phyloP scores from a whole-genome alignment of 2,888 invertebrate genomes.

The Rotaria sp. region DNA sequence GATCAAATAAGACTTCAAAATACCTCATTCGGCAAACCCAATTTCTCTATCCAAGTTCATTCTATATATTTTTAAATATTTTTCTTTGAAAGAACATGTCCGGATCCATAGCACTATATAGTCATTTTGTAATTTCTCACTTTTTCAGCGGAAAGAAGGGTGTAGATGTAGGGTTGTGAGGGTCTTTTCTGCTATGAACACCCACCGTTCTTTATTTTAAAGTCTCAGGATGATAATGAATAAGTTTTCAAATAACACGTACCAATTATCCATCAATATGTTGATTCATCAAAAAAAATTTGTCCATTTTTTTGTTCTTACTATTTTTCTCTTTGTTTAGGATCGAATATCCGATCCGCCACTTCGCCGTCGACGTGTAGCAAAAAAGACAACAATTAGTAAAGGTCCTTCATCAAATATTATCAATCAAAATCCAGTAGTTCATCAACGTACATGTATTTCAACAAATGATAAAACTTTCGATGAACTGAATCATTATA shows the following conservation, averaged over 20 bases:
- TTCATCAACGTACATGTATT: neutral
- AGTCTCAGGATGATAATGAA: neutral
- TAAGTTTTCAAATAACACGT: neutral
- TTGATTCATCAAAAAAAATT: neutral
- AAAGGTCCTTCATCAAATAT: neutral
- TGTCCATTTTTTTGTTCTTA: neutral
- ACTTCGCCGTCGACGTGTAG: neutral
- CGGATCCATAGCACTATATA: no score
- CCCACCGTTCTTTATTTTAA: no score
- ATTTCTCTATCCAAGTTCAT: no score
- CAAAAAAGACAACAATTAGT: neutral
- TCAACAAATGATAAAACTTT: neutral
- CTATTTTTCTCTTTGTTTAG: neutral
- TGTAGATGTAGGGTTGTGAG: no score
- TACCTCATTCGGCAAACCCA: no score
- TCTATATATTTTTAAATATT: no score
- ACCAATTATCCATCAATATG: neutral
- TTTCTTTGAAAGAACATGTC: no score
- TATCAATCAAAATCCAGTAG: neutral
- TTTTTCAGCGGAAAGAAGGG: no score
- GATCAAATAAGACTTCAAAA: no score
- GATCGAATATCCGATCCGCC: neutral
- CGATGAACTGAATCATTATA: neutral
- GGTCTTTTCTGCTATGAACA: no score
- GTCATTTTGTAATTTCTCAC: no score